Percentiles rank a stretch among this genome's conserved stretches.
These are phyloP conservation scores for Crypturellus undulatus DNA, from an alignment of 2,113 vertebrate genomes.

Conservation along the genomic window DNA sequence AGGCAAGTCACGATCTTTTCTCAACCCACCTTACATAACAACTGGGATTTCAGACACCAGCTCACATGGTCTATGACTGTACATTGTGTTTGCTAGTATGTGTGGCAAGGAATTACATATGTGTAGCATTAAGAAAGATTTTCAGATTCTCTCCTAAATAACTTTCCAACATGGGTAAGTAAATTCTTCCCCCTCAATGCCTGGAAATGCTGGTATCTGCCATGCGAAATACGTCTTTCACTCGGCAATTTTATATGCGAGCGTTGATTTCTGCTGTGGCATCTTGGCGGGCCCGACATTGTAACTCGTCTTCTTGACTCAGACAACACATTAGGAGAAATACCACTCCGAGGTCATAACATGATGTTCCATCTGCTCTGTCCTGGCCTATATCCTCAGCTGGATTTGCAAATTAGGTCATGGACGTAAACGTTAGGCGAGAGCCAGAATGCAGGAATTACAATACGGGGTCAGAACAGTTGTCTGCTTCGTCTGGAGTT, in stretches of 20 bases:
- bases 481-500: not conserved
- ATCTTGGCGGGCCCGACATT: not conserved
- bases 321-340: constrained; percentile 1
- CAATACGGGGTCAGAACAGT: not conserved
- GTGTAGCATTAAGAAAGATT: not conserved
- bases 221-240: not conserved
- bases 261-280: constrained; percentile 24
- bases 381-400: not conserved
- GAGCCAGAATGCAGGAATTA: not conserved
- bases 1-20: not conserved
- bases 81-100: not conserved
- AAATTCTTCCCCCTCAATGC: not conserved
- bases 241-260: not conserved
- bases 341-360: not conserved
- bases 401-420: not conserved
- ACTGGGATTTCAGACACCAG: not conserved
- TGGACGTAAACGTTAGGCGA: not conserved
- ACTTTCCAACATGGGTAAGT: not conserved
- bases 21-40: not conserved
- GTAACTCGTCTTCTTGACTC: not conserved
- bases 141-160: not conserved
- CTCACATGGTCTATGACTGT: not conserved
- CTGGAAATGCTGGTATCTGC: not conserved
- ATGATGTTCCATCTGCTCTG: not conserved
- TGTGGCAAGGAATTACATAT: not conserved